Evolutionary conservation across 2,888 invertebrate species (phyloP), one percentile per base, ranked within the genome.

Genomic region (Xestia rhomboidea): DNA sequence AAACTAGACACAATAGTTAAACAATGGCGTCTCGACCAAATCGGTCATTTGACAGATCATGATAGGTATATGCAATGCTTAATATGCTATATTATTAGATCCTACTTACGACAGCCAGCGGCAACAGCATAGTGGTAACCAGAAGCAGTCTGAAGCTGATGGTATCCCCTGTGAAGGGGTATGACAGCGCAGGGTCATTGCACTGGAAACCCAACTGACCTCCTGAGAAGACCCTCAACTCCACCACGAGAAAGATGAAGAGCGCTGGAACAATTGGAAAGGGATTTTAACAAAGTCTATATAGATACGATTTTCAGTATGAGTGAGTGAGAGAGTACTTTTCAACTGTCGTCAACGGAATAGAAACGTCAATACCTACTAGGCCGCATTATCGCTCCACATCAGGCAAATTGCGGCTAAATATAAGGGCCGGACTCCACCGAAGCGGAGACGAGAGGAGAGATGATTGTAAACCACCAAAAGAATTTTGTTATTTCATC

Each of bases 101-200:
- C 30, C 0, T 68, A 90, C 97, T 97, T 91, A 97, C 97, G 89
- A 97, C 93, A 79, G 97, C 75, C 5, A 97, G 90, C 0, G 98
- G 98, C 57, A 97, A 85, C 0, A 97, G 51, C 6, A 97, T 72
- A 18, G 97, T 96, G 2, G 97, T 96, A 0, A 92, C 82, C 18
- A 98, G 87, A 8, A 98, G 93, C 81, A 96, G 89, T 24, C 95
- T 94, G 83, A 97, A 94, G 34, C 97, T 96, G 51, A 98, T 95
- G 0, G 98, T 98, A 85, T 98, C 98, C 0, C 98, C 98, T 0
- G 93, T 95, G 89, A 95, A 98, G 46, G 97, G 97, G 88, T 97
- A 96, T 0, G 97, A 97, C 51, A 98, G 96, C 21, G 97, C 96
- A 0, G 98, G 98, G 89, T 98, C 98, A 80, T 97, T 97, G 93